phyloP scores from a whole-genome alignment of 1,140 invertebrate species.

The Nixonia krombeini region DNA sequence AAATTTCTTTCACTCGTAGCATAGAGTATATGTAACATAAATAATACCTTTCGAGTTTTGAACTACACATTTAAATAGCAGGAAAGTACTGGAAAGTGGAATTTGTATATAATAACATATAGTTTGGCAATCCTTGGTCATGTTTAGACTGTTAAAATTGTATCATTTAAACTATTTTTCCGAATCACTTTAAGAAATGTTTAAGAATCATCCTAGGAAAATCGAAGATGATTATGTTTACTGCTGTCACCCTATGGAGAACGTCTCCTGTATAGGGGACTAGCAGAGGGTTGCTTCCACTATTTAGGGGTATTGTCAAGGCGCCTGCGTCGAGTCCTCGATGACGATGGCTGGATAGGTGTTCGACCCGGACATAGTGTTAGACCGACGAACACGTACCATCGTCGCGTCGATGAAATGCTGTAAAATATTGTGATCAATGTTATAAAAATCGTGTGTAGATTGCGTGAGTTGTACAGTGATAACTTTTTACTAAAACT shows the following conservation, averaged over 20 bases:
- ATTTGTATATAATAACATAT: too few species aligned
- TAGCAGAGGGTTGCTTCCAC: conserved; percentile 49
- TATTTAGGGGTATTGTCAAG: conserved; percentile 50
- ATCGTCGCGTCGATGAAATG: conserved; percentile 24
- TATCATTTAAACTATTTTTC: too few species aligned
- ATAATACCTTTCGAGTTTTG: too few species aligned
- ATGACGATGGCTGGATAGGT: conserved; percentile 65
- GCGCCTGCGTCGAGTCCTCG: conserved; percentile 69
- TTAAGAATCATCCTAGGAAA: conserved; percentile 22
- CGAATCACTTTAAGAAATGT: too few species aligned
- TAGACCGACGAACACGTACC: conserved; percentile 54
- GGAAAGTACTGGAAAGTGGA: too few species aligned
- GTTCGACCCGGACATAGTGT: conserved; percentile 69
- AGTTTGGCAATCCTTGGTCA: too few species aligned
- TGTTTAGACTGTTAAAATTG: too few species aligned
- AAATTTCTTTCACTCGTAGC: too few species aligned
- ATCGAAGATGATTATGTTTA: conserved; percentile 37
- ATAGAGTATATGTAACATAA: too few species aligned
- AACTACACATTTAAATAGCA: too few species aligned
- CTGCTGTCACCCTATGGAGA: conserved; percentile 28
- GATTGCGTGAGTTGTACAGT: too few species aligned
- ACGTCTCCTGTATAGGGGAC: conserved; percentile 14
- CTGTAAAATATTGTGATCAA: conserved; percentile 1
- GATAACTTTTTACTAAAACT: too few species aligned
- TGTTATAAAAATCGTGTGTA: not conserved